Evolutionary conservation across 2,113 vertebrate species (phyloP).

Genomic region (Gymnobelideus leadbeateri): DNA sequence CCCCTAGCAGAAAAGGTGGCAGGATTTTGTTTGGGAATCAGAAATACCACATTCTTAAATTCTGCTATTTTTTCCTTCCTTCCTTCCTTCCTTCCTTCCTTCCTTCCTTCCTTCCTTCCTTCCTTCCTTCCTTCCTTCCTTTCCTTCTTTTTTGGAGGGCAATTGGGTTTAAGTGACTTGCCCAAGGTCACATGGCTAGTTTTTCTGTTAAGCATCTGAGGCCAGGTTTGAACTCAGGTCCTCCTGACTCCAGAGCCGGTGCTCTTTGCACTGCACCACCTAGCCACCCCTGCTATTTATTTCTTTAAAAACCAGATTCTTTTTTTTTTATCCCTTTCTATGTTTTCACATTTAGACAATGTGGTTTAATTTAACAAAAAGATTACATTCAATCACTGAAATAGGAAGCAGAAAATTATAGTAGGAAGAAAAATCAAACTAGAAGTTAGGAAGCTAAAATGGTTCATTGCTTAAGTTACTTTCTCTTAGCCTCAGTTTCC

Average conservation of each 20-base stretch:
- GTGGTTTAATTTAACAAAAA: not conserved
- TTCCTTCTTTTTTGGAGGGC: no score
- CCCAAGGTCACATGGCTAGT: no score
- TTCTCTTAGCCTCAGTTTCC: not conserved
- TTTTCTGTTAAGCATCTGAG: no score
- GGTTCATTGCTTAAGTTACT: not conserved
- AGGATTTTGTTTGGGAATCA: not conserved
- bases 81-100: no score
- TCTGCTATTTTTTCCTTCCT: no score
- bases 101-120: no score
- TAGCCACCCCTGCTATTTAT: no score
- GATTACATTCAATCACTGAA: not conserved
- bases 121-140: no score
- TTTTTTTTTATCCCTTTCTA: not conserved
- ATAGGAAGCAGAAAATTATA: not conserved
- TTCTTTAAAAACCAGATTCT: not conserved
- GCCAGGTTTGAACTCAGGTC: no score
- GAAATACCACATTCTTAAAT: not conserved
- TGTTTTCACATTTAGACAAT: not conserved
- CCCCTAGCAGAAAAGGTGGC: not conserved
- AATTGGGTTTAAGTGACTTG: no score
- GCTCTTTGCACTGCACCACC: no score
- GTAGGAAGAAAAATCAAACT: not conserved
- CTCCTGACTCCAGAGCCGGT: no score
- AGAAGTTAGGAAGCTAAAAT: not conserved